A percentile compares a stretch with the other conserved stretches of the same genome.
Evolutionary conservation across 2,113 vertebrate species (phyloP).

Genomic region (Corvus hawaiiensis): DNA sequence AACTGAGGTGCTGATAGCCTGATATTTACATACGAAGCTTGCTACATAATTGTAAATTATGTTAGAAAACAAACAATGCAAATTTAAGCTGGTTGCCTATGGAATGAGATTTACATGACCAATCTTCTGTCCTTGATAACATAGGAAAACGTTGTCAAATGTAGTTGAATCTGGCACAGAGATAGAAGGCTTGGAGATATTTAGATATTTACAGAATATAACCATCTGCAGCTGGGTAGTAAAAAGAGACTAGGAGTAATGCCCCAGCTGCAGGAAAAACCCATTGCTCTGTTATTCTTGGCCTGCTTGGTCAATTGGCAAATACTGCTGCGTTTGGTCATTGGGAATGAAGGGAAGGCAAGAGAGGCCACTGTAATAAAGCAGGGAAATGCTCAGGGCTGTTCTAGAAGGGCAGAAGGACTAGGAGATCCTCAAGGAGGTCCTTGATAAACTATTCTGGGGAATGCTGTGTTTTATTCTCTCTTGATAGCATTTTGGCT

Average conservation of each 20-base stretch:
- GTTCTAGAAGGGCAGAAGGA: neutral
- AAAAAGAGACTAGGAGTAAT: neutral
- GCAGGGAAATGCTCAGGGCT: neutral
- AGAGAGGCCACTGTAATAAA: neutral
- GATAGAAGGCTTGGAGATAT: neutral
- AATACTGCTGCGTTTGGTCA: neutral
- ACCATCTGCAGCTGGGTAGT: neutral
- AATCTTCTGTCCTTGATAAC: neutral
- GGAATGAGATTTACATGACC: neutral
- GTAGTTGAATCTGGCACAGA: neutral
- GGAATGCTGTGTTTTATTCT: neutral
- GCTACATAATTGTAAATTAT: conserved; percentile 3
- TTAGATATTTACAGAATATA: neutral
- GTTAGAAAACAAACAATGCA: conserved; percentile 10
- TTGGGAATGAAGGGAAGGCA: neutral
- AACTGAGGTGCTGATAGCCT: neutral
- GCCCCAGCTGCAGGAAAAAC: neutral
- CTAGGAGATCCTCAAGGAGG: neutral
- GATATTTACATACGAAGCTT: neutral
- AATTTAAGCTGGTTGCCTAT: neutral
- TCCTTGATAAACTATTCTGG: neutral
- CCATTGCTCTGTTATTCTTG: neutral
- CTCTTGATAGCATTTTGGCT: neutral
- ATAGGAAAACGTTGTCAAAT: neutral
- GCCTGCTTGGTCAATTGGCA: neutral